Base-by-base conservation (phyloP, 2,888 invertebrate species). In the Netelia virgata region DNA sequence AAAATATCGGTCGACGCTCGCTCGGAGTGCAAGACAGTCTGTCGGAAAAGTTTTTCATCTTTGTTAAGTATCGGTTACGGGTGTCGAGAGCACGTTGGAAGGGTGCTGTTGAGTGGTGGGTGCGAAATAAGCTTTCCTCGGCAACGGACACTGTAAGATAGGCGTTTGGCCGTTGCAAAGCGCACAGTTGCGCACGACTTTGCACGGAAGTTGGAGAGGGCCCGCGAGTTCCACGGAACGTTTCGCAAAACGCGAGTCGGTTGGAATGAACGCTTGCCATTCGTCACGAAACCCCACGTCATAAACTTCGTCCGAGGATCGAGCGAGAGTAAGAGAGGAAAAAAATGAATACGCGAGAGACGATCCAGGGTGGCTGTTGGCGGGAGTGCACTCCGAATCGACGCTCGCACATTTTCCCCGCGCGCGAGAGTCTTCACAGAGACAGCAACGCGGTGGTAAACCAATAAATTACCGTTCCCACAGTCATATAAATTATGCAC, bases 401-500 rank as follows among this genome's bases (percentile, higher is more conserved):
- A 77, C 77, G 68, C 81, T 84, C 59, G 77, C 84, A 64, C 63
- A 84, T 81, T 84, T 84, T 84, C 76, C 84, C 64, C 76, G 68
- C 69, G 81, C 80, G 53, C 76, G 84, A 72, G 84, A 77, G 76
- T 84, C 84, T 81, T 84, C 77, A 63, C 63, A 76, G 81, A 57
- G 84, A 84, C 80, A 84, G 80, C 81, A 57, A 73, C 68, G 68
- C 81, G 72, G 77, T 68, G 80, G 76, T 84, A 81, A 84, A 84
- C 84, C 77, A 81, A 84, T 84, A 81, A 84, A 84, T 84, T 81
- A 77, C 72, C 73, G 57, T 84, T 84, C 72, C 68, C 63, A 64
- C 84, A 73, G 77, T 81, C 80, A 77, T 81, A 81, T 84, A 84
- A 84, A 84, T 84, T 84, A 84, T 84, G 73, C 81, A 81, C 77